Evolutionary conservation across 2,888 invertebrate species (phyloP).

Genomic region (Phaedon cochleariae): DNA sequence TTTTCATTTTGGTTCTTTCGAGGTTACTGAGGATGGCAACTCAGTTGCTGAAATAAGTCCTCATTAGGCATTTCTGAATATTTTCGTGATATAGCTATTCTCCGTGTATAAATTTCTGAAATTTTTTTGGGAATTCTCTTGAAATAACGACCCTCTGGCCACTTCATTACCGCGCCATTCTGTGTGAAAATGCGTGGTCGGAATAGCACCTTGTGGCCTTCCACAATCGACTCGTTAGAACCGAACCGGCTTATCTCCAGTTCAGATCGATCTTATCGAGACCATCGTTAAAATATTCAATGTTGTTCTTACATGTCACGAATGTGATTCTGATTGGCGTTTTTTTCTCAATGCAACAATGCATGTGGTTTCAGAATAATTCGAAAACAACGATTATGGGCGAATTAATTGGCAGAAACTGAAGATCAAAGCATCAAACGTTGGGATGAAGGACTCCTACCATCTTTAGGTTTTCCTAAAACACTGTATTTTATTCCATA

Average conservation of each 20-base stretch:
- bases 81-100: too few species aligned
- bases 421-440: not conserved
- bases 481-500: too few species aligned
- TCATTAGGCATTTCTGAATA: too few species aligned
- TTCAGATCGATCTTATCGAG: conserved; percentile 53
- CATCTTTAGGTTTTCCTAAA: too few species aligned
- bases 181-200: conserved; percentile 53
- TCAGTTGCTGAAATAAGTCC: too few species aligned
- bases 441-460: too few species aligned
- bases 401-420: conserved; percentile 10
- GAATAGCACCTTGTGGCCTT: conserved; percentile 57
- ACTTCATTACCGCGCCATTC: conserved; percentile 27
- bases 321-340: conserved; percentile 36
- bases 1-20: too few species aligned
- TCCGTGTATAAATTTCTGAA: too few species aligned
- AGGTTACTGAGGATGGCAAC: too few species aligned
- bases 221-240: conserved; percentile 51
- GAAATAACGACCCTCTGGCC: too few species aligned
- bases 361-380: not conserved
- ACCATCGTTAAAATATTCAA: conserved; percentile 54
- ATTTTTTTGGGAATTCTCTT: too few species aligned
- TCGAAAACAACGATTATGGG: too few species aligned
- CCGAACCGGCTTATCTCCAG: conserved; percentile 52
- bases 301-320: conserved; percentile 51
- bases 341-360: conserved; percentile 18